Evolutionary conservation across 1,140 invertebrate species (phyloP), one percentile per base, ranked within the genome.

Genomic region (Eurytemora carolleeae): DNA sequence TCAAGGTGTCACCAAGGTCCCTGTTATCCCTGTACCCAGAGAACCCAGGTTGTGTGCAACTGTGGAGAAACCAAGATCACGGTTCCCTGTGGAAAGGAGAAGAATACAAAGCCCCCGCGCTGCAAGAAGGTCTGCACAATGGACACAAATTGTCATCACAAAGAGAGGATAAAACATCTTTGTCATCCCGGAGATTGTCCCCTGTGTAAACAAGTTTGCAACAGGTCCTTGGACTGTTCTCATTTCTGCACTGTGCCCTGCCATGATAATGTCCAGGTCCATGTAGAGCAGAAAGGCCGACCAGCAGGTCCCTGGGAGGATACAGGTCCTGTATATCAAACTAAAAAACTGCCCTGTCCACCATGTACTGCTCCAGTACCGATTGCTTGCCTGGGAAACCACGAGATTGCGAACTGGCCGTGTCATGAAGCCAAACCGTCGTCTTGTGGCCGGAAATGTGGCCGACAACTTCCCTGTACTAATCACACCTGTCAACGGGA

Each of bases 161-260:
- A 78, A 52, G 76, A 73, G 64, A 74, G 79, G 16, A 76, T 84
- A 61, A 77, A 77, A 15, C 90, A 95, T 71, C 76, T 76, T 22
- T 95, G 90, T 69, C 90, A 95, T 71, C 87, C 86, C 71, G 86
- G 84, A 0, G 76, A 81, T 15, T 95, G 90, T 73, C 88, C 88
- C 7, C 79, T 83, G 0, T 95, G 90, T 70, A 75, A 74, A 31
- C 80, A 85, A 67, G 72, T 80, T 17, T 94, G 90, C 72, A 73
- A 72, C 0, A 80, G 83, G 67, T 63, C 65, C 1, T 69, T 76
- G 23, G 69, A 66, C n/a, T 96, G 91, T 75, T 73, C 73, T 0
- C 91, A 96, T 71, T 69, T 71, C 0, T 95, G 90, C 72, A 76
- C 78, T 53, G 76, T 76, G 0, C 64, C 72, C 19, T 96, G 92